Base-by-base conservation (phyloP, 1,140 invertebrate species). In the Plectus sambesii region DNA sequence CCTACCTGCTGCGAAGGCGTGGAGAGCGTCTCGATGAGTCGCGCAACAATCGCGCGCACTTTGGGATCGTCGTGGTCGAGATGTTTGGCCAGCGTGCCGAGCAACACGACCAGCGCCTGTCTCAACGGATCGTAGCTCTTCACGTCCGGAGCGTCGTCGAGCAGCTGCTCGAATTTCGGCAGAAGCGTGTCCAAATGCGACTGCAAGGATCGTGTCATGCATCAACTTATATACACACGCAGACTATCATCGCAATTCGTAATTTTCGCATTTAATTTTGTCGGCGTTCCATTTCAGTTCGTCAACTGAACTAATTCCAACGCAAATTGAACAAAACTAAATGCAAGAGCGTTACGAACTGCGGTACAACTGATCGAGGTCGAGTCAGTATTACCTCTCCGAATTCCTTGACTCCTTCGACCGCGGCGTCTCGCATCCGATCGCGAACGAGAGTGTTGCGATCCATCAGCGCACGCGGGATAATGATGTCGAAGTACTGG, bases 1-100 rank as follows among this genome's bases (percentile, higher is more conserved):
- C 56, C 49, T 61, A 84, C 83, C 75, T 84, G 83, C 70, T 97
- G 87, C 24, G 92, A 96, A 6, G 93, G 92, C 29, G 92, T 97
- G 4, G 85, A 85, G 0, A 99, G 74, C 2, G 90, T 85, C 51
- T 83, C 80, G 30, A 99, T 80, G 25, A 99, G 73, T 61, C 89
- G 80, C 55, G 79, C 79, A 12, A 97, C 83, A 59, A 98, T 98
- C 2, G 89, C 87, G 65, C 87, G 84, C 40, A 81, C 85, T 80
- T 74, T 88, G 69, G 80, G 76, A 73, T 96, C 86, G 59, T 83
- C 81, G 42, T 83, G 83, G 51, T 92, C 86, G 55, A 99, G 79
- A 78, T 98, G 90, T 29, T 85, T 78, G 1, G 92, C 92, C 52
- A 98, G 74, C 0, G 84, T 88, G 12, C 93, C 93, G 83, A 99